Base-by-base conservation (phyloP, 2,113 vertebrate species). In the Xyrauchen texanus region DNA sequence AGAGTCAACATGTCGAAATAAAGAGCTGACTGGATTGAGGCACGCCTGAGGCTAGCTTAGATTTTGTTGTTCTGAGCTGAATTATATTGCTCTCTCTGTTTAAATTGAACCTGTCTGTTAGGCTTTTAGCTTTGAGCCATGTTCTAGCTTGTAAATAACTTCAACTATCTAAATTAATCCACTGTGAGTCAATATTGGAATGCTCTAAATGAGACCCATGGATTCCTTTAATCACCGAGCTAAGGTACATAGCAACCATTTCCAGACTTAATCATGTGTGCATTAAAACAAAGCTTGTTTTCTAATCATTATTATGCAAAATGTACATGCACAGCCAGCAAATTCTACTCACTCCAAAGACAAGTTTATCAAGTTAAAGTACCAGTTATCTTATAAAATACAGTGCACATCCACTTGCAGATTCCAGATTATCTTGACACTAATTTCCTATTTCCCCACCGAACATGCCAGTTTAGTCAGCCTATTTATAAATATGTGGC, bases 131-230 rank as follows among this genome's bases (percentile, higher is more conserved):
- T 55, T 10, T 4, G 62, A 76, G 62, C 47, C 6, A 16, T 76
- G 47, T 65, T 65, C 21, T 8, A 76, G 61, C 51, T 65, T 53
- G 62, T 11, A 76, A 76, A 65, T 76, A 66, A 65, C 74, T 53
- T 42, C 44, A 51, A 10, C 15, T 49, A 51, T 74, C 15, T 47
- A 76, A 51, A 64, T 46, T 1, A 52, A 75, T 65, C 47, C 21
- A 15, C 42, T 72, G 6, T 15, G 52, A 71, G 8, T 45, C 51
- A 57, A 44, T 12, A 71, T 57, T 12, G 44, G 7, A 52, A 46
- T 52, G n/a, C 10, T 52, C 8, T 52, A 61, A 60, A 73, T 34
- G 15, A 51, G 47, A 62, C 45, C 45, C 71, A 62, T 61, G n/a
- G 57, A 12, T n/a, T 49, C 45, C 45, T 21, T 62, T 58, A 60